Conservation (phyloP, 2,113 vertebrate species). For the Stomatorhinus ivindoensis region DNA sequence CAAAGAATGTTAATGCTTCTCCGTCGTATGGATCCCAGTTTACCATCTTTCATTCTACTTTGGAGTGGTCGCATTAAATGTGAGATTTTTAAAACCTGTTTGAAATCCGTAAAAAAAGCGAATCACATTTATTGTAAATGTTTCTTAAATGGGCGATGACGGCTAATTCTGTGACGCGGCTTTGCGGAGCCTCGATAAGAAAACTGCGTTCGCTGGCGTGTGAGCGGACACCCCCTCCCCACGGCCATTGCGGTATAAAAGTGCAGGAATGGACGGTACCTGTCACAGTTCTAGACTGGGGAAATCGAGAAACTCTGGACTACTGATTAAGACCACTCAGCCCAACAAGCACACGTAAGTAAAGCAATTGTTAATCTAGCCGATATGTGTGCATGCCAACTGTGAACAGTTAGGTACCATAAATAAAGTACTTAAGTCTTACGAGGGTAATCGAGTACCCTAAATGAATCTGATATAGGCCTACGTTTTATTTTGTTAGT, state of each 20-base stretch:
- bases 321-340: conserved; percentile 19
- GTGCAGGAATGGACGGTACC: not conserved
- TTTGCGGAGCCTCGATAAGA: conserved; percentile 33
- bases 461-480: not conserved
- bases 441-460: not conserved
- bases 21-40: not conserved
- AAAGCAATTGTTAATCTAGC: not conserved
- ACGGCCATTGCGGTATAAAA: conserved; percentile 48
- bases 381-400: not conserved
- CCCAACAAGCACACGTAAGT: conserved; percentile 44
- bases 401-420: not conserved
- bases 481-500: not conserved
- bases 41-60: not conserved
- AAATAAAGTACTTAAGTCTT: not conserved
- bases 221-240: conserved; percentile 42
- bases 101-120: conserved; percentile 9
- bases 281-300: conserved; percentile 28
- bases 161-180: conserved; percentile 46
- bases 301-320: conserved; percentile 26
- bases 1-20: not conserved
- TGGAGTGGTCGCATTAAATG: not conserved
- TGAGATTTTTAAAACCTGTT: not conserved
- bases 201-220: conserved; percentile 31
- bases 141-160: conserved; percentile 32
- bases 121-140: conserved; percentile 19